phyloP scores from a whole-genome alignment of 1,140 invertebrate species.

The Orchesella cincta region DNA sequence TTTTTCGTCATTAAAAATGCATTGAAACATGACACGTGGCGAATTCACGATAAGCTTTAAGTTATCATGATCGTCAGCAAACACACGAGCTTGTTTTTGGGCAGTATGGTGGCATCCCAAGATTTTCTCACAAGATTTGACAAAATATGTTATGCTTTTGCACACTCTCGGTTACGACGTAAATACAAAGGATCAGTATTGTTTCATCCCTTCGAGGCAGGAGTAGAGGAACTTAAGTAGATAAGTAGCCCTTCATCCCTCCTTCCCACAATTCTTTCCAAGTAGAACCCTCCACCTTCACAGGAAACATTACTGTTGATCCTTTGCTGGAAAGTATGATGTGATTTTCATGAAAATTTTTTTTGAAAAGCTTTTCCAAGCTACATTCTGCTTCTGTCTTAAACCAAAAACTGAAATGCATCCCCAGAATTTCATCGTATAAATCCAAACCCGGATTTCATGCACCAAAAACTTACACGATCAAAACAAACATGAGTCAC shows the following conservation, averaged over 20 bases:
- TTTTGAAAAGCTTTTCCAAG: too few species aligned
- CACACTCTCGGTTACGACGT: not conserved
- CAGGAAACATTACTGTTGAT: not conserved
- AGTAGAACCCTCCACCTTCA: not conserved
- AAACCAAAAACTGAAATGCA: too few species aligned
- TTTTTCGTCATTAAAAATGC: constrained; percentile 43
- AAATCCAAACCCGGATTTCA: too few species aligned
- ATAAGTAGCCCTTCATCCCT: not conserved
- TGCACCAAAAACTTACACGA: too few species aligned
- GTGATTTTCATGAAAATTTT: not conserved
- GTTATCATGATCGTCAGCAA: not conserved
- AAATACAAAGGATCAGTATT: not conserved
- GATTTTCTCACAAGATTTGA: constrained; percentile 14
- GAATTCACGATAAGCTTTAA: constrained; percentile 7
- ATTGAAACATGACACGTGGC: constrained; percentile 45
- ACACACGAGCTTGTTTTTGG: too few species aligned
- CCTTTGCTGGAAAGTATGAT: not conserved
- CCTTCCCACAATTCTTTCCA: not conserved
- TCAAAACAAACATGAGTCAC: too few species aligned
- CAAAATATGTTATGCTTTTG: not conserved
- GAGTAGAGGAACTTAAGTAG: not conserved
- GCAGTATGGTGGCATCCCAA: not conserved
- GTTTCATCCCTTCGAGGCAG: not conserved
- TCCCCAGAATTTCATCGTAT: too few species aligned
- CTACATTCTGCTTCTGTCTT: too few species aligned